These are phyloP conservation scores for Carcinoscorpius rotundicauda DNA, from an alignment of 1,140 invertebrate species.

Conservation along the genomic window DNA sequence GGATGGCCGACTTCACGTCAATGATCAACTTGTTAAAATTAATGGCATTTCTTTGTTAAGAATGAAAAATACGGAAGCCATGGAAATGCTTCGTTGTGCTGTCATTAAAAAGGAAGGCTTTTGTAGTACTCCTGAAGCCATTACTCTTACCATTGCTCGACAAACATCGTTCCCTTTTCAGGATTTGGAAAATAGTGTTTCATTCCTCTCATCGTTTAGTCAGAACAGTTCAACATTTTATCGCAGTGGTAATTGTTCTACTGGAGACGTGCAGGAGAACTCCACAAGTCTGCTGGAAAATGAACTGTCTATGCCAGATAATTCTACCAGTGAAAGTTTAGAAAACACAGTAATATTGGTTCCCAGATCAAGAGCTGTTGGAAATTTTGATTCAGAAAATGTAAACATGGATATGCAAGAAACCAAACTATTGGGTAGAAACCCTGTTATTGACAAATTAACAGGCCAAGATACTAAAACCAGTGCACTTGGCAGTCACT, in stretches of 20 bases:
- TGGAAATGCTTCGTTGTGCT: slow-evolving; percentile 78
- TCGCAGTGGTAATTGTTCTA: not conserved
- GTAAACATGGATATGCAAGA: not conserved
- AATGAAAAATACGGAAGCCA: slow-evolving; percentile 81
- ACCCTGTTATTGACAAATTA: not conserved
- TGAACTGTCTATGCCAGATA: slow-evolving; percentile 11
- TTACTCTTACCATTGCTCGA: slow-evolving; percentile 69
- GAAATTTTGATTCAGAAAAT: not conserved
- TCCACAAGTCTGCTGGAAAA: not conserved
- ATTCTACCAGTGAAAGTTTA: slow-evolving; percentile 37
- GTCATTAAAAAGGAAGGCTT: slow-evolving; percentile 70
- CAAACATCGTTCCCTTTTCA: slow-evolving; percentile 34
- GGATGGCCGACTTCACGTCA: slow-evolving; percentile 79
- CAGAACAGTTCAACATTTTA: no score
- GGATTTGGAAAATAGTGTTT: not conserved
- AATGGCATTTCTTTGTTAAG: slow-evolving; percentile 81
- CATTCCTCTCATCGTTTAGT: no score
- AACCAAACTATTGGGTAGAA: not conserved
- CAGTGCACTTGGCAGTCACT: not conserved
- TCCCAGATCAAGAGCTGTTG: not conserved
- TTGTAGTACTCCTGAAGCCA: slow-evolving; percentile 54
- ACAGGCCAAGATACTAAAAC: not conserved
- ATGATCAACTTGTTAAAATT: slow-evolving; percentile 89
- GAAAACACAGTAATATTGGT: slow-evolving; percentile 47
- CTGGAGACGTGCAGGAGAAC: not conserved